A percentile compares a stretch with the other conserved stretches of the same genome.
These are phyloP conservation scores for Nettapus auritus DNA, from an alignment of 2,113 vertebrate genomes.

Conservation along the genomic window DNA sequence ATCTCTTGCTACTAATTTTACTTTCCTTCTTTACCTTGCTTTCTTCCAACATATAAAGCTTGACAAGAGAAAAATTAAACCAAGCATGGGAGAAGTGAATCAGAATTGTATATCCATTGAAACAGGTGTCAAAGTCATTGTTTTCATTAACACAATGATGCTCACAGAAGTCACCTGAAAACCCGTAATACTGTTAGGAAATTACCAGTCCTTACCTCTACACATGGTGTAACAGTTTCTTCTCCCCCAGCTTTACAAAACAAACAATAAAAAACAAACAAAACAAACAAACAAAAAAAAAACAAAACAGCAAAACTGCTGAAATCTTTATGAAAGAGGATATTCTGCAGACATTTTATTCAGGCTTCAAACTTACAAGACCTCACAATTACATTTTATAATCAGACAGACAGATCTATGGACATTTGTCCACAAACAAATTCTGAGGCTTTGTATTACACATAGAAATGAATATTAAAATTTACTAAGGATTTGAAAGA, in stretches of 20 bases:
- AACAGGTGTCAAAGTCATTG: background rate
- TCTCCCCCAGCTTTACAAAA: background rate
- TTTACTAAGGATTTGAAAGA: background rate
- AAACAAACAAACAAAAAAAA: background rate
- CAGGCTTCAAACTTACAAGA: background rate
- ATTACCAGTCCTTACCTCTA: background rate
- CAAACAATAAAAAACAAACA: too few species aligned
- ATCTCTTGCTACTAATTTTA: background rate
- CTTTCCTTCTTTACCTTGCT: background rate
- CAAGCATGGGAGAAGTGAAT: background rate
- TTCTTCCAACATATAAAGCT: background rate
- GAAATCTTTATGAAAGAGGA: background rate
- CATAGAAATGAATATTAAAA: background rate
- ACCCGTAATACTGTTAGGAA: background rate
- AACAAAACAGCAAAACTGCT: background rate
- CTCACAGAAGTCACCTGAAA: background rate
- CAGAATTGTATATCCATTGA: background rate
- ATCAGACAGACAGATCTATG: background rate
- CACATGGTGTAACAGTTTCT: rapidly evolving
- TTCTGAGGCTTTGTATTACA: background rate
- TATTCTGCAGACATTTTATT: background rate
- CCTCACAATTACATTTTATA: background rate
- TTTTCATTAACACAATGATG: background rate
- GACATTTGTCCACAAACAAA: background rate
- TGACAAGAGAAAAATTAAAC: background rate